Percentiles rank a stretch among this genome's conserved stretches.
phyloP scores from a whole-genome alignment of 2,113 vertebrate genomes.

The Picathartes gymnocephalus region DNA sequence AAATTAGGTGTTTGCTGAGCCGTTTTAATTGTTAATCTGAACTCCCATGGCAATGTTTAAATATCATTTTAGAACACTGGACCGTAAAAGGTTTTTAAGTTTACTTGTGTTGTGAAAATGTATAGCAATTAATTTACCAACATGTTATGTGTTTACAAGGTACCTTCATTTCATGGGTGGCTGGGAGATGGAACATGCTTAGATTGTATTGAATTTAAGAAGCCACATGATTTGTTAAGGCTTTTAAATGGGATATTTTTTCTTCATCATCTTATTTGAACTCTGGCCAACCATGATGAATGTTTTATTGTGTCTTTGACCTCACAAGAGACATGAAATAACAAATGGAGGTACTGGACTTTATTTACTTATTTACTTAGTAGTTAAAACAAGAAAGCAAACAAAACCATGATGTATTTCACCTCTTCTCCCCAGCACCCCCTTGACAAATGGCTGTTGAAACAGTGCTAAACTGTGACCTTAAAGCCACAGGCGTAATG shows the following conservation, averaged over 20 bases:
- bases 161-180: conserved; percentile 41
- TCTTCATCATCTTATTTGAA: background rate
- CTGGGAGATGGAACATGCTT: background rate
- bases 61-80: background rate
- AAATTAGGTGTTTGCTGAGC: conserved; percentile 2
- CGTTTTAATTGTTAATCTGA: background rate
- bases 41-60: background rate
- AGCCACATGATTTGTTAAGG: background rate
- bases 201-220: conserved; percentile 1
- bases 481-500: conserved; percentile 32
- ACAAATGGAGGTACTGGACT: background rate
- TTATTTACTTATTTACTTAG: conserved; percentile 55
- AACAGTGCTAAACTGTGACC: conserved; percentile 39
- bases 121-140: conserved; percentile 27
- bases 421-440: background rate
- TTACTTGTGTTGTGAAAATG: conserved; percentile 9
- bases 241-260: background rate
- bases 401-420: conserved; percentile 3
- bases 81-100: background rate
- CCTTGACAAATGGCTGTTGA: conserved; percentile 46
- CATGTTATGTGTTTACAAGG: background rate
- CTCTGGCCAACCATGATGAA: background rate
- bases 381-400: conserved; percentile 43
- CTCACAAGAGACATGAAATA: background rate
- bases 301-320: background rate